Percentiles rank a stretch among this genome's conserved stretches.
Conservation (phyloP, 1,140 invertebrate species). For the Probaryconus sp. region DNA sequence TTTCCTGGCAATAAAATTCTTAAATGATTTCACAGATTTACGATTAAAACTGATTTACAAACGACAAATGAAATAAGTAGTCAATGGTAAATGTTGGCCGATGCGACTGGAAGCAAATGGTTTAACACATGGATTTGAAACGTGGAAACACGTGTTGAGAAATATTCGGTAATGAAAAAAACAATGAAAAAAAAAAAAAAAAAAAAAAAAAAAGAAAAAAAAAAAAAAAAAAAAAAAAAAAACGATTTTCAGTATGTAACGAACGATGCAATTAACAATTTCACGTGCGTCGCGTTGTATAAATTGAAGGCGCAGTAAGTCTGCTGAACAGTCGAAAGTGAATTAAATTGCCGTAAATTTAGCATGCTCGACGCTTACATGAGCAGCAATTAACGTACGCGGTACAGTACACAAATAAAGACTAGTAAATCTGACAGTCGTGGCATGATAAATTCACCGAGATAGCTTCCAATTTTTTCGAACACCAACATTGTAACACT, state of each 20-base stretch:
- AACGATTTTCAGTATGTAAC: constrained; percentile 16
- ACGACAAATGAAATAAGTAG: too few species aligned
- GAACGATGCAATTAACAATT: constrained; percentile 48
- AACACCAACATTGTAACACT: constrained; percentile 12
- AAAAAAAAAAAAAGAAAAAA: too few species aligned
- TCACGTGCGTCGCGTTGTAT: constrained; percentile 40
- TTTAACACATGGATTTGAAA: too few species aligned
- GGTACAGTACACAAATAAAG: constrained; percentile 44
- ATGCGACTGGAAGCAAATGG: too few species aligned
- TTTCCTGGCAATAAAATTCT: too few species aligned
- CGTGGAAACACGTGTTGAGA: constrained; percentile 21
- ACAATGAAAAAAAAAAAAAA: too few species aligned
- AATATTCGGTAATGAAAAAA: constrained; percentile 32
- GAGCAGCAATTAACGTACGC: constrained; percentile 47
- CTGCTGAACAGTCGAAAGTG: constrained; percentile 34
- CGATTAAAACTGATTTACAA: too few species aligned
- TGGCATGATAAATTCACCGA: constrained; percentile 28
- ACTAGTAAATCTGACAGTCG: constrained; percentile 39
- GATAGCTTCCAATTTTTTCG: constrained; percentile 9
- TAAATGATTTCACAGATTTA: too few species aligned
- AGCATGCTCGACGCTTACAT: constrained; percentile 41
- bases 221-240: constrained; percentile 6
- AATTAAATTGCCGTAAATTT: constrained; percentile 45
- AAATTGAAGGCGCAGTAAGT: constrained; percentile 31
- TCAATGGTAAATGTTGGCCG: too few species aligned